These are phyloP conservation scores for Holacanthus passer DNA, from an alignment of 2,113 vertebrate genomes.

Conservation along the genomic window DNA sequence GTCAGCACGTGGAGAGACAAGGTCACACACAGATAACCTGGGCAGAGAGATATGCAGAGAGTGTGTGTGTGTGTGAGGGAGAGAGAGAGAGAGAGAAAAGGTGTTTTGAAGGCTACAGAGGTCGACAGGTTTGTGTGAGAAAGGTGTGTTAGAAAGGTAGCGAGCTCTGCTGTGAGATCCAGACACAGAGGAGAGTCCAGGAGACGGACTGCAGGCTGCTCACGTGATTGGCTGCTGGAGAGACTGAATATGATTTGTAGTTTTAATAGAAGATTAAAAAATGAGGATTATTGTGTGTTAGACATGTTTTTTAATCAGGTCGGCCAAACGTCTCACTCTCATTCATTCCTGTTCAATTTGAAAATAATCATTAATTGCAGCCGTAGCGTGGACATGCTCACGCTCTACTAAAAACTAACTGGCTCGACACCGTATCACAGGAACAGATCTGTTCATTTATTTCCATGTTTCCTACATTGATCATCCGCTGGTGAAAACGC, in stretches of 20 bases:
- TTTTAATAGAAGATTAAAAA: not conserved
- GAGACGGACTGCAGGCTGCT: constrained; percentile 1
- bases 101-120: constrained; percentile 12
- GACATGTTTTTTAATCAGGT: not conserved
- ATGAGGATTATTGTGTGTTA: not conserved
- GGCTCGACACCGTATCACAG: too few species aligned
- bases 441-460: too few species aligned
- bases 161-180: not conserved
- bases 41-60: not conserved
- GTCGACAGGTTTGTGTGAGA: constrained; percentile 1
- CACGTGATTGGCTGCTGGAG: constrained; percentile 10
- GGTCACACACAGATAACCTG: constrained; percentile 38
- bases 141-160: constrained; percentile 7
- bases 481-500: not conserved
- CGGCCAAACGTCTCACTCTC: too few species aligned
- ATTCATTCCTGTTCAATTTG: not conserved
- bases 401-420: too few species aligned
- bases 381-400: too few species aligned
- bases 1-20: constrained; percentile 33
- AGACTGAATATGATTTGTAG: not conserved
- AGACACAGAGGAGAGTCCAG: constrained; percentile 1
- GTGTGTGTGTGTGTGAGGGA: constrained; percentile 7
- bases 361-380: too few species aligned
- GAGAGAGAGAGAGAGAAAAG: not conserved
- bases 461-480: not conserved